A percentile compares a stretch with the other conserved stretches of the same genome.
These are phyloP conservation scores for Lepisosteus oculatus DNA, from an alignment of 2,113 vertebrate species.

Conservation along the genomic window DNA sequence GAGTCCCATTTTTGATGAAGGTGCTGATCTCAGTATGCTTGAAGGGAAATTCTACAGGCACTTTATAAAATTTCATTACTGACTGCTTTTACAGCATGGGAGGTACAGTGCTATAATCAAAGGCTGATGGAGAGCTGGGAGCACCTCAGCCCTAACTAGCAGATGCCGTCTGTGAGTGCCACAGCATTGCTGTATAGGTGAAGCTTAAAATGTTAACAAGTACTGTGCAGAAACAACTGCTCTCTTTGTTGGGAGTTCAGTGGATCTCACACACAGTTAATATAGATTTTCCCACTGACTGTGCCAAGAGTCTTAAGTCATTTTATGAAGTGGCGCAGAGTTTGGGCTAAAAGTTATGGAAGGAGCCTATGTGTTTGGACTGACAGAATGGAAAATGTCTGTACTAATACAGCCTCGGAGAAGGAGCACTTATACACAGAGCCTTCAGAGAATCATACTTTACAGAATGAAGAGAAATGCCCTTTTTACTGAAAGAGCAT, in stretches of 20 bases:
- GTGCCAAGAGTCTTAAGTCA: conserved; percentile 75
- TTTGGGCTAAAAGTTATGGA: conserved; percentile 51
- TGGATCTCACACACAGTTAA: conserved; percentile 71
- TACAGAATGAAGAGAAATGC: not conserved
- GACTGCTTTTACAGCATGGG: not conserved
- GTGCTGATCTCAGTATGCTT: not conserved
- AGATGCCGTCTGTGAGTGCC: not conserved
- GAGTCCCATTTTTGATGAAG: not conserved
- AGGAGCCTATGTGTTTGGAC: conserved; percentile 66
- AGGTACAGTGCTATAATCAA: not conserved
- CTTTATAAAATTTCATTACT: not conserved
- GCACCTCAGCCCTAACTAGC: not conserved
- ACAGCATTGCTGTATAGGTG: not conserved
- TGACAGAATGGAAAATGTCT: conserved; percentile 84
- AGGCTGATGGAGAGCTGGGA: not conserved
- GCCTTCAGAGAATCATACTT: conserved; percentile 25
- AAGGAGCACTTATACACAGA: conserved; percentile 54
- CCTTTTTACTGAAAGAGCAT: not conserved
- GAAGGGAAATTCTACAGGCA: not conserved
- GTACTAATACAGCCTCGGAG: conserved; percentile 52
- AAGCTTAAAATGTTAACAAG: not conserved
- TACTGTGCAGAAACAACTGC: conserved; percentile 53
- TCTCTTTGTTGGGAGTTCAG: conserved; percentile 58
- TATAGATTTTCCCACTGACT: conserved; percentile 69
- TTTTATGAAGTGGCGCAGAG: conserved; percentile 72